phyloP scores from a whole-genome alignment of 2,113 vertebrate species.

The Macquaria australasica region DNA sequence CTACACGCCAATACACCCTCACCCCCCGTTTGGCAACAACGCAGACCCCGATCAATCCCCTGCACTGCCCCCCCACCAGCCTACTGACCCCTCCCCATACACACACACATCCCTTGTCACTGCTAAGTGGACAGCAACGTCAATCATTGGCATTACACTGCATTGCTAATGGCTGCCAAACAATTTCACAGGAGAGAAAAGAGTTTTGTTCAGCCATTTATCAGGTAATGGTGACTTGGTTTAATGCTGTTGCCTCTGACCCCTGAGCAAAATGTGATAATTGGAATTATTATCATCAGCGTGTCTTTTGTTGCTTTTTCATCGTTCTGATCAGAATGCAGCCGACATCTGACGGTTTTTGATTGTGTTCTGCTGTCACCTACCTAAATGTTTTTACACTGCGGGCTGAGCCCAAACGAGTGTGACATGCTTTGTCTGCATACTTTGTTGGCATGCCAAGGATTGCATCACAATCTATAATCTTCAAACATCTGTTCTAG shows the following conservation, averaged over 20 bases:
- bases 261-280: conserved; percentile 74
- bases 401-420: conserved; percentile 12
- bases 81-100: conserved; percentile 61
- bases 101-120: conserved; percentile 64
- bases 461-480: not conserved
- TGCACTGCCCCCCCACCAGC: conserved; percentile 59
- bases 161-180: conserved; percentile 78
- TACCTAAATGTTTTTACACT: conserved; percentile 25
- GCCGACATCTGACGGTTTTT: conserved; percentile 34
- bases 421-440: conserved; percentile 9
- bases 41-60: conserved; percentile 83
- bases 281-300: conserved; percentile 63
- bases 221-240: conserved; percentile 74
- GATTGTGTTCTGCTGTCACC: conserved; percentile 34
- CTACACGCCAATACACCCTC: conserved; percentile 80
- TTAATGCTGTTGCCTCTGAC: conserved; percentile 70
- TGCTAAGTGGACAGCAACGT: conserved; percentile 76
- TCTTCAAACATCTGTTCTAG: not conserved
- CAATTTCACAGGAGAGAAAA: conserved; percentile 72
- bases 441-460: not conserved
- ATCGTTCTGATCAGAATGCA: conserved; percentile 48
- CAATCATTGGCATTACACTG: conserved; percentile 76
- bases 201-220: conserved; percentile 73
- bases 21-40: conserved; percentile 82
- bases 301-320: conserved; percentile 55